Conservation (phyloP, 2,113 vertebrate genomes). For the Eulacestoma nigropectus region DNA sequence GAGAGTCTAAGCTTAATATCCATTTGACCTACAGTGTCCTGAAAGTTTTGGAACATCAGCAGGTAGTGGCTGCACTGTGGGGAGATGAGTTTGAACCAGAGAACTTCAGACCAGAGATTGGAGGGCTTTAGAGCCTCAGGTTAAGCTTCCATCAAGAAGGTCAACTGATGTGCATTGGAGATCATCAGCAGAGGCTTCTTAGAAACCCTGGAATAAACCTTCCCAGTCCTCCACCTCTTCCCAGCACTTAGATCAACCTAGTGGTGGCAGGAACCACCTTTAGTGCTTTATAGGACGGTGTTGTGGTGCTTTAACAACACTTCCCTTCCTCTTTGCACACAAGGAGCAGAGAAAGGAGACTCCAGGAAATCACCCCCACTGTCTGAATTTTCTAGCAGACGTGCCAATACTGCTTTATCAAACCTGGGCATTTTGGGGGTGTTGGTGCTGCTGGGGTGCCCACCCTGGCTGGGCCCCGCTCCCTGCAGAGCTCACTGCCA, state of each 20-base stretch:
- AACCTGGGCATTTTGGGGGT: neutral
- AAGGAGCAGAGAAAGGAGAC: neutral
- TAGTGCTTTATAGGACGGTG: neutral
- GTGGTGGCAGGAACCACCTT: neutral
- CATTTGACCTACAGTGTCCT: neutral
- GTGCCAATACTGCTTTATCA: rapidly evolving
- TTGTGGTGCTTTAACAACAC: neutral
- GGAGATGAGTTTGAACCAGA: neutral
- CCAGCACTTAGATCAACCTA: neutral
- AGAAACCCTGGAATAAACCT: neutral
- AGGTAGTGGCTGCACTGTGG: neutral
- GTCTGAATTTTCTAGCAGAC: neutral
- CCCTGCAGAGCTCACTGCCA: neutral
- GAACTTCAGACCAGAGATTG: neutral
- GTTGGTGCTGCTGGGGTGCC: neutral
- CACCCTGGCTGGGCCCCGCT: rapidly evolving
- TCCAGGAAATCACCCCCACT: neutral
- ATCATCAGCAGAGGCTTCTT: neutral
- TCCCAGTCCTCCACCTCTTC: neutral
- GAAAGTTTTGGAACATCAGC: neutral
- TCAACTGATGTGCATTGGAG: neutral
- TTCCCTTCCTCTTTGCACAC: neutral
- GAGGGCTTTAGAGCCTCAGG: neutral
- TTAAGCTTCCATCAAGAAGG: neutral
- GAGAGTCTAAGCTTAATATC: neutral